These are phyloP conservation scores for Leptopilina drosophilae DNA, from an alignment of 2,888 invertebrate species.

Conservation along the genomic window DNA sequence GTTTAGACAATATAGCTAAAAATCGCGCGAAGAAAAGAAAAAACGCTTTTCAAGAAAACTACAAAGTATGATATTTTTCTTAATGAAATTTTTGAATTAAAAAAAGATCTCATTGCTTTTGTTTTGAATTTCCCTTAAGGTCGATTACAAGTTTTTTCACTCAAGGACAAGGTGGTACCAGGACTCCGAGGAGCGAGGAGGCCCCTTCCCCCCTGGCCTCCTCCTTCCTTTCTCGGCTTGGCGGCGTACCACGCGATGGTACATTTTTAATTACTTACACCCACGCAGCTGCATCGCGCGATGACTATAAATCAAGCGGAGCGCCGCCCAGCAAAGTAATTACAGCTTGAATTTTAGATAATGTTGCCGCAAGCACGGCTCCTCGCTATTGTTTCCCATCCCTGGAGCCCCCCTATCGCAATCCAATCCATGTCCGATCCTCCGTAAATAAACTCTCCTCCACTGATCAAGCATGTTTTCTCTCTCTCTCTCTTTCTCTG, in stretches of 20 bases:
- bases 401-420: slow-evolving; percentile 56
- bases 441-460: slow-evolving; percentile 46
- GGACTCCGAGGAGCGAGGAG: slow-evolving; percentile 55
- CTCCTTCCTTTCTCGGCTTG: slow-evolving; percentile 58
- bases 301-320: slow-evolving; percentile 77
- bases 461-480: not conserved
- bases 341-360: slow-evolving; percentile 78
- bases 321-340: slow-evolving; percentile 77
- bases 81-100: too few species aligned
- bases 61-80: too few species aligned
- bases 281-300: slow-evolving; percentile 77
- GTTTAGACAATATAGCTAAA: too few species aligned
- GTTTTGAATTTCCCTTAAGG: slow-evolving; percentile 56
- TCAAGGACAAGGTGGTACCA: slow-evolving; percentile 69
- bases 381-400: slow-evolving; percentile 58
- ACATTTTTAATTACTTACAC: slow-evolving; percentile 78
- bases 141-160: slow-evolving; percentile 63
- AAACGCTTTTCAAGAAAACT: too few species aligned
- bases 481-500: not conserved
- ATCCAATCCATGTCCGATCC: slow-evolving; percentile 55
- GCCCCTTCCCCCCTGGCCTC: slow-evolving; percentile 59
- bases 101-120: not conserved
- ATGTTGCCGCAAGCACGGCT: slow-evolving; percentile 77
- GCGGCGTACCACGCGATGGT: slow-evolving; percentile 76
- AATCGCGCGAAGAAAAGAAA: too few species aligned